Evolutionary conservation across 2,888 invertebrate genomes (phyloP).

Genomic region (Catocala fraxini): DNA sequence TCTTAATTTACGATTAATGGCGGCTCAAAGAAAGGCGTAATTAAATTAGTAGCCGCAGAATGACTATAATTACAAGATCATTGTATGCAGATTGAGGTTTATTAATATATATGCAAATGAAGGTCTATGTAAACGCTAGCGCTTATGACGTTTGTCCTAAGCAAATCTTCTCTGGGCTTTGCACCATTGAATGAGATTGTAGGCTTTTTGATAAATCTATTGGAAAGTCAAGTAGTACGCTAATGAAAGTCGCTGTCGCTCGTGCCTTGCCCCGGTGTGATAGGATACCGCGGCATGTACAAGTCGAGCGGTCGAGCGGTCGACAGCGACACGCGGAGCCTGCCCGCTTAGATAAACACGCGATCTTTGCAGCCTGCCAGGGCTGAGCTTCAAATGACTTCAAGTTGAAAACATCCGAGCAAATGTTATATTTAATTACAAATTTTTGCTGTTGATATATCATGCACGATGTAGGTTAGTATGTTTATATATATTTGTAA

Average conservation of each 20-base stretch:
- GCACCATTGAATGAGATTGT: too few species aligned
- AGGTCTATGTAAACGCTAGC: slow-evolving; percentile 19
- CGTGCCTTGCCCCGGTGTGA: slow-evolving; percentile 20
- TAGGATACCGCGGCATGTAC: slow-evolving; percentile 31
- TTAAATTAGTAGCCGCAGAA: slow-evolving; percentile 1
- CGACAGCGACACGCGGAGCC: slow-evolving; percentile 48
- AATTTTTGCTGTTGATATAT: too few species aligned
- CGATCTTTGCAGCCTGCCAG: slow-evolving; percentile 42
- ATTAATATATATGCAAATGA: slow-evolving; percentile 2
- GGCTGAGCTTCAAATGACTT: slow-evolving; percentile 20
- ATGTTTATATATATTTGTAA: too few species aligned
- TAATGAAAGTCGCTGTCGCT: slow-evolving; percentile 30
- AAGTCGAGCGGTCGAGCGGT: slow-evolving; percentile 35
- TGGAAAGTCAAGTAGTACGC: neutral
- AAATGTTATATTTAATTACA: too few species aligned
- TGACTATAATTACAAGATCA: slow-evolving; percentile 24
- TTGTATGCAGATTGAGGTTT: slow-evolving; percentile 37
- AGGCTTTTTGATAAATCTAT: neutral
- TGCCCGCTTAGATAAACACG: slow-evolving; percentile 56
- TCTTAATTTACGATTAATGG: neutral
- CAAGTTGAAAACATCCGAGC: too few species aligned
- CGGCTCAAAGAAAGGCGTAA: neutral
- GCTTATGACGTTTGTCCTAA: slow-evolving; percentile 17
- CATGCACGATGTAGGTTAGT: too few species aligned
- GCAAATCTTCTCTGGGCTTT: neutral